phyloP scores from a whole-genome alignment of 2,888 invertebrate species.

The Drosophila picticornis region DNA sequence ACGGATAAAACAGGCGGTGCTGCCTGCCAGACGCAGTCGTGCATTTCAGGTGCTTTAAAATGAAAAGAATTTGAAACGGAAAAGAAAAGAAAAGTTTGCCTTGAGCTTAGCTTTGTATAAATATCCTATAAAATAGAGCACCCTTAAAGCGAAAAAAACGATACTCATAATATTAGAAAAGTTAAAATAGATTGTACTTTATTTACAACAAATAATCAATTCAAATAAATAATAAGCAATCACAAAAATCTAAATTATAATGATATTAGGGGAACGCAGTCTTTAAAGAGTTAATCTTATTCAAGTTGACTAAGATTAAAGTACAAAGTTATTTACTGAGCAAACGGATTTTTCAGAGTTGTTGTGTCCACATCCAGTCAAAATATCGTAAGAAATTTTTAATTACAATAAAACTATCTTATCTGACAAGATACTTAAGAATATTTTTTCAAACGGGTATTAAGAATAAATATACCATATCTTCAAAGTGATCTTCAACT shows the following conservation, averaged over 20 bases:
- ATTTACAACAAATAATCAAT: neutral
- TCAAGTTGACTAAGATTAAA: neutral
- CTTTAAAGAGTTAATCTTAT: neutral
- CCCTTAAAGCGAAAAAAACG: no score
- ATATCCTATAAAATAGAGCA: neutral
- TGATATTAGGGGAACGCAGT: neutral
- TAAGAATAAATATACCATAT: neutral
- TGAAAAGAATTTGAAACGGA: conserved; percentile 14
- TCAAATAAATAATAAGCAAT: neutral
- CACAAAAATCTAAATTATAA: neutral
- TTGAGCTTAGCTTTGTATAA: neutral
- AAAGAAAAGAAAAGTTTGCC: conserved; percentile 16
- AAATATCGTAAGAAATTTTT: neutral
- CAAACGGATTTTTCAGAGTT: neutral
- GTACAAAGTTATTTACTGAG: neutral
- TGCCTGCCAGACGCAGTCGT: conserved; percentile 45
- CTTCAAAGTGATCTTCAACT: neutral
- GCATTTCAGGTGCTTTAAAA: conserved; percentile 48
- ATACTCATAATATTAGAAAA: neutral
- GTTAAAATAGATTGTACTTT: neutral
- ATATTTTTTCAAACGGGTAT: neutral
- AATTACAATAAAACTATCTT: neutral
- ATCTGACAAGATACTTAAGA: neutral
- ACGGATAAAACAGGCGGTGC: conserved; percentile 3
- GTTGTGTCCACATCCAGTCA: neutral